A percentile compares a stretch with the other conserved stretches of the same genome.
Evolutionary conservation across 2,113 vertebrate species (phyloP).

Genomic region (Natator depressus): DNA sequence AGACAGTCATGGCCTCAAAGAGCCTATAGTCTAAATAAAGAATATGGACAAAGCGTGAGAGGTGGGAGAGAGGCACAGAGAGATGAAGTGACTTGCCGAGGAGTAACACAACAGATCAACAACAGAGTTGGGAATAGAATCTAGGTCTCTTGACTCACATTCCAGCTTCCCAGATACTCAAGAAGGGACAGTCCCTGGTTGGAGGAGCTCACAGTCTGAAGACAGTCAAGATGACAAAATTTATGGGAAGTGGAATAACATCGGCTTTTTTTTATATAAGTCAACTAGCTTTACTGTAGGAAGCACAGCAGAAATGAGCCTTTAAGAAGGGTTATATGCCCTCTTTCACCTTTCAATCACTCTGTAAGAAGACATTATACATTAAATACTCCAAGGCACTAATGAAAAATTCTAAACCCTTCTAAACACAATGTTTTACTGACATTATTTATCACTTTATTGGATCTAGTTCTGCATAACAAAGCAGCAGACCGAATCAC

Average conservation of each 20-base stretch:
- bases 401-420: constrained; percentile 24
- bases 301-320: not conserved
- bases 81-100: not conserved
- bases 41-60: not conserved
- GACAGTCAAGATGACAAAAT: not conserved
- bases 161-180: not conserved
- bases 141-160: not conserved
- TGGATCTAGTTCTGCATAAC: not conserved
- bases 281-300: not conserved
- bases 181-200: not conserved
- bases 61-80: not conserved
- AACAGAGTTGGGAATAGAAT: not conserved
- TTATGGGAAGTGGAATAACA: not conserved
- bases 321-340: not conserved
- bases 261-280: not conserved
- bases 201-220: not conserved
- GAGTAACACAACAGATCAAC: not conserved
- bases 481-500: constrained; percentile 14
- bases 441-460: constrained; percentile 38
- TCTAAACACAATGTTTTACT: constrained; percentile 23
- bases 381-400: constrained; percentile 23
- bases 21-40: not conserved
- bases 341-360: constrained; percentile 19
- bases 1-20: not conserved
- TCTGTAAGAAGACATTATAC: not conserved